Conservation (phyloP, 1,140 invertebrate genomes). For the Drosophila auraria region DNA sequence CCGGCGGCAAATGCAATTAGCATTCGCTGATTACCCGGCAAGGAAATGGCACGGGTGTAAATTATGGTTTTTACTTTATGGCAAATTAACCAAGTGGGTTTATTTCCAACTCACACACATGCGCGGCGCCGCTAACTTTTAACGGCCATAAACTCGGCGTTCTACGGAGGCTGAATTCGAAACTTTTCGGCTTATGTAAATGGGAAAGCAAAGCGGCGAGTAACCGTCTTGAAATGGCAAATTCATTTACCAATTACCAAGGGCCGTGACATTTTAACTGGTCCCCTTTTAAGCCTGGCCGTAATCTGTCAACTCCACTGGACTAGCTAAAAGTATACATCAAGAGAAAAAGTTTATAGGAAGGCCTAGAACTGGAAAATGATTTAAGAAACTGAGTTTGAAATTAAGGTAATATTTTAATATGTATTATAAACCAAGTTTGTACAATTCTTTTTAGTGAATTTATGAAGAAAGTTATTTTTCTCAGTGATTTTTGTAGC, state of each 20-base stretch:
- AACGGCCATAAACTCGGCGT: constrained; percentile 25
- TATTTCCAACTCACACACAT: constrained; percentile 13
- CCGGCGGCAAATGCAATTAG: constrained; percentile 70
- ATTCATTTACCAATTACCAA: constrained; percentile 31
- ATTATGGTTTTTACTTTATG: constrained; percentile 65
- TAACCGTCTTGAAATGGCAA: constrained; percentile 35
- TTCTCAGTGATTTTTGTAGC: background rate
- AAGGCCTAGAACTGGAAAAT: background rate
- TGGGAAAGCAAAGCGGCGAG: constrained; percentile 16
- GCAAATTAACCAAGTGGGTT: constrained; percentile 59
- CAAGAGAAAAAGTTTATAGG: background rate
- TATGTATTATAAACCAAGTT: too few species aligned
- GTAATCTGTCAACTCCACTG: constrained; percentile 24
- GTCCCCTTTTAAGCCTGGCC: background rate
- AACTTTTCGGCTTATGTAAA: constrained; percentile 45
- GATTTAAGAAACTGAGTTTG: background rate
- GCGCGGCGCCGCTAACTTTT: constrained; percentile 31
- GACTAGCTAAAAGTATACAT: background rate
- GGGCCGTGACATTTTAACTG: constrained; percentile 30
- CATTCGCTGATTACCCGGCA: constrained; percentile 48
- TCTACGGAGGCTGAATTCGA: constrained; percentile 30
- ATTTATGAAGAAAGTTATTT: too few species aligned
- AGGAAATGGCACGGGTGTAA: constrained; percentile 67
- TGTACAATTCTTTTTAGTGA: too few species aligned
- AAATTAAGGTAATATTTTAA: background rate